Percentiles rank a stretch among this genome's conserved stretches.
These are phyloP conservation scores for Dendronephthya gigantea DNA, from an alignment of 64 coral and sea anemone genomes.

Conservation along the genomic window DNA sequence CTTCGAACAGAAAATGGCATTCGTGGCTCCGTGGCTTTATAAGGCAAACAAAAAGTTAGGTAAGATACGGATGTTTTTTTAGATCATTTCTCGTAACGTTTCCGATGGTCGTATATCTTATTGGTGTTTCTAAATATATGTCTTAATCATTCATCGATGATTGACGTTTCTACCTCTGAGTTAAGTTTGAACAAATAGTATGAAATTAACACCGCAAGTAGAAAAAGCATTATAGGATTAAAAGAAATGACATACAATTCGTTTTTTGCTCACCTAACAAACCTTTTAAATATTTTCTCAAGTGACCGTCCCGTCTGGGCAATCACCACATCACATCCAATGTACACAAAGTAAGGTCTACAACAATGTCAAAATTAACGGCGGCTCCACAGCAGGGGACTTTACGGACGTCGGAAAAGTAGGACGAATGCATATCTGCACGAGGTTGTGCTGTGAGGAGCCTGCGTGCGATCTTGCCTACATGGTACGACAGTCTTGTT, in stretches of 20 bases:
- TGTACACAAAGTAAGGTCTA: conserved; percentile 84
- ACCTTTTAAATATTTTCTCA: neutral
- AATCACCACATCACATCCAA: conserved; percentile 84
- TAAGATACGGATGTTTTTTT: conserved; percentile 35
- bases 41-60: conserved; percentile 89
- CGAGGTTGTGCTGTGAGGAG: conserved; percentile 83
- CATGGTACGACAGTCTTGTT: conserved; percentile 81
- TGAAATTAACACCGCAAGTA: no score
- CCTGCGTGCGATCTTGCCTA: conserved; percentile 79
- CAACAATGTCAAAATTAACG: conserved; percentile 41
- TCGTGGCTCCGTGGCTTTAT: conserved; percentile 90
- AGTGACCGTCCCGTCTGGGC: conserved; percentile 87
- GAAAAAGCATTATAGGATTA: no score
- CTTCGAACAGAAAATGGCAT: conserved; percentile 97
- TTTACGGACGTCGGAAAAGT: conserved; percentile 77
- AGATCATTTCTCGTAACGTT: no score
- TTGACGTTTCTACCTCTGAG: no score
- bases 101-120: no score
- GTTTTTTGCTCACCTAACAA: neutral
- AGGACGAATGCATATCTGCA: conserved; percentile 71
- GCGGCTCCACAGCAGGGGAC: conserved; percentile 64
- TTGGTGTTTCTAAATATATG: no score
- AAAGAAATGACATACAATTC: no score
- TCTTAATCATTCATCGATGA: no score
- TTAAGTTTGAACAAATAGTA: no score